Evolutionary conservation across 2,113 vertebrate species (phyloP), one percentile per base, ranked within the genome.

Genomic region (Genyomyrus donnyi): DNA sequence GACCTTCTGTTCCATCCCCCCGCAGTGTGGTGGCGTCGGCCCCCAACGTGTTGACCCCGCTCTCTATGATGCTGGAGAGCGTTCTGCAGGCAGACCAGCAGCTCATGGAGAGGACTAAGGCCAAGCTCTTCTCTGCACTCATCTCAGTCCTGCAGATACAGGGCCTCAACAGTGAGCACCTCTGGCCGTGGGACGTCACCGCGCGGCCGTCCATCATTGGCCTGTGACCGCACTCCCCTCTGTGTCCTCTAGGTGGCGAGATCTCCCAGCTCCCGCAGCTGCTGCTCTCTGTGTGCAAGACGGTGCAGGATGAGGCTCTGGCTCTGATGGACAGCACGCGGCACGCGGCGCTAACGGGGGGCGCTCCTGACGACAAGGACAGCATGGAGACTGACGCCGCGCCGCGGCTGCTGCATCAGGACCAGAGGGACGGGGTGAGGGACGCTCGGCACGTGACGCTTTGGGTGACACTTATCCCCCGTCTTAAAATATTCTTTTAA

Each of bases 251-350:
- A 99, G 98, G 97, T 86, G 96, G 94, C 13, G 97, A 98, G 91
- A 97, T 98, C 91, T 97, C 97, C 66, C 98, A 98, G 95, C 98
- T 99, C 92, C 97, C 97, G 46, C 98, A 99, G 96, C 95, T 99
- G 92, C 94, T 99, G 93, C 91, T 97, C 48, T 97, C 96, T 0
- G 98, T 99, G 92, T 99, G 98, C 2, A 97, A 97, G 94, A 98
- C 97, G 0, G 97, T 98, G 52, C 98, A 99, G 53, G 97, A 98
- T 1, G 98, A 99, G 91, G 97, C 97, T 1, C 93, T 98, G 90
- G 96, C 95, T 0, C 96, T 99, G 58, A 95, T 97, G 0, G 97
- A 99, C 94, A 97, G 96, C 89, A 98, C 97, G 0, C 97, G 96
- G 8, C 97, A 97, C 92, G 89, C 90, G 94, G 95, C 91, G 90